phyloP scores from a whole-genome alignment of 2,113 vertebrate species.

The Nothobranchius kuhntae region DNA sequence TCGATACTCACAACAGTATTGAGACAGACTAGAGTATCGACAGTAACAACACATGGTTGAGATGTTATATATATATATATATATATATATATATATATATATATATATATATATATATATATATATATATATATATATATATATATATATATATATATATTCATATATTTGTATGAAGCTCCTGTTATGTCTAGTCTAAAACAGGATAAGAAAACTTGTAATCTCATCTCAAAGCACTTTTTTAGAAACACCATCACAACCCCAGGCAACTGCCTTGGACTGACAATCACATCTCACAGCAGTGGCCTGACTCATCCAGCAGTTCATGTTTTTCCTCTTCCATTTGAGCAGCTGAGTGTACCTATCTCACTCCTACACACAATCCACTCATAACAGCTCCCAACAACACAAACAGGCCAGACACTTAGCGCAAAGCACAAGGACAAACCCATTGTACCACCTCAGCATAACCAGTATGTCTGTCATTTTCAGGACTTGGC shows the following conservation, averaged over 20 bases:
- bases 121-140: too few relatives aligned
- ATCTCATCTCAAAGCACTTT: background rate
- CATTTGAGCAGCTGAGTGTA: conserved; percentile 31
- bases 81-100: too few relatives aligned
- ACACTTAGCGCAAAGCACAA: conserved; percentile 27
- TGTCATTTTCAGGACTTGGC: conserved; percentile 20
- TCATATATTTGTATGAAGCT: too few relatives aligned
- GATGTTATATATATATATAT: too few relatives aligned
- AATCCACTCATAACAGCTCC: conserved; percentile 30
- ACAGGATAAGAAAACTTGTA: conserved; percentile 19
- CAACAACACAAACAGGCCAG: conserved; percentile 25
- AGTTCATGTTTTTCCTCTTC: conserved; percentile 31
- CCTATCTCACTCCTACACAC: conserved; percentile 58
- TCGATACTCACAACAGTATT: too few relatives aligned
- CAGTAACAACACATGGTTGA: too few relatives aligned
- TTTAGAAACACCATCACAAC: background rate
- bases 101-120: too few relatives aligned
- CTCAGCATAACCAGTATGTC: conserved; percentile 5
- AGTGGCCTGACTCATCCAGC: conserved; percentile 46
- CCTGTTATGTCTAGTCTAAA: background rate
- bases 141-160: too few relatives aligned
- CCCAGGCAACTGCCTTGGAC: background rate
- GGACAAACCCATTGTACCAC: conserved; percentile 24
- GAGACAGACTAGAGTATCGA: too few relatives aligned
- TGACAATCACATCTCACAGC: background rate